Evolutionary conservation across 2,113 vertebrate species (phyloP).

Genomic region (Tylochromis polylepis): DNA sequence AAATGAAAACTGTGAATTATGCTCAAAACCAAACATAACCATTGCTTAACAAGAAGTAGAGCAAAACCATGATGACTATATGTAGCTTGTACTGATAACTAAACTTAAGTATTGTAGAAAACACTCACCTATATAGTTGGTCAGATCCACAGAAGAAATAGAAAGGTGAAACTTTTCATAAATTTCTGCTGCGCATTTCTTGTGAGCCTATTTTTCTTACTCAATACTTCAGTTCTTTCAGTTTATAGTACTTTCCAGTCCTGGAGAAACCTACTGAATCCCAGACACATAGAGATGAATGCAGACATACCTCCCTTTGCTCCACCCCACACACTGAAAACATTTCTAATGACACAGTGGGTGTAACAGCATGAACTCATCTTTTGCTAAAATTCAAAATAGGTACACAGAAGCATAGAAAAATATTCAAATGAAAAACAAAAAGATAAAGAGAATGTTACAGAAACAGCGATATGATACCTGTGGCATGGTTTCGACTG

Average conservation of each 20-base stretch:
- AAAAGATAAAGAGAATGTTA: background rate
- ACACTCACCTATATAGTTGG: slow-evolving; percentile 19
- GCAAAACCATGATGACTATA: background rate
- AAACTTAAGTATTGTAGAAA: background rate
- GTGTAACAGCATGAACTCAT: background rate
- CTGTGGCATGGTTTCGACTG: background rate
- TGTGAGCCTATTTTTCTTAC: background rate
- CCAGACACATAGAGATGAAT: background rate
- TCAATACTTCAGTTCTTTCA: slow-evolving; percentile 15
- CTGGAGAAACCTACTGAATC: background rate
- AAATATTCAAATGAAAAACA: background rate
- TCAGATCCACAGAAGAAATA: background rate
- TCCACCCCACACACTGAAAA: background rate
- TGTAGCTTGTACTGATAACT: background rate
- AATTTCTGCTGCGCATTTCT: background rate
- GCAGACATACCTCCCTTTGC: background rate
- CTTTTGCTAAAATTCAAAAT: background rate
- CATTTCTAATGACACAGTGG: background rate
- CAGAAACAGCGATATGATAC: background rate
- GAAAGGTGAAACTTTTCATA: background rate
- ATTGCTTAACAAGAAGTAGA: background rate
- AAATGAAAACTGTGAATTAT: background rate
- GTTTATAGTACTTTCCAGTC: background rate
- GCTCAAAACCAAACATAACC: background rate
- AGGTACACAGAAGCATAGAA: background rate